Evolutionary conservation across 2,888 invertebrate species (phyloP), one percentile per base, ranked within the genome.

Genomic region (Perizoma affinitatum): DNA sequence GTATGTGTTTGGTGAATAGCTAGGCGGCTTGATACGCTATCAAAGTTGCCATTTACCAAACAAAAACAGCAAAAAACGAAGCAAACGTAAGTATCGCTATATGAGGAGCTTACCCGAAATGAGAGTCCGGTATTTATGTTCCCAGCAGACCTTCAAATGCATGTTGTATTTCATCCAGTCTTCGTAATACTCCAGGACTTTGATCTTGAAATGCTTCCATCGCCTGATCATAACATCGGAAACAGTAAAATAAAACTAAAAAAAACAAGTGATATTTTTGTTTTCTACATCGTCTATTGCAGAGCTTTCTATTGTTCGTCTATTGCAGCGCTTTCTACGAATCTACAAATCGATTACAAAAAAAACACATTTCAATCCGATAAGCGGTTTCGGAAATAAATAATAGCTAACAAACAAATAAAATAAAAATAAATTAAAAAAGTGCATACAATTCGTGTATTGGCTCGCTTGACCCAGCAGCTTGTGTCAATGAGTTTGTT

Each of bases 161-260:
- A 64, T 70, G 46, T 87, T 86, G 66, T 88, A 90, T 55, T 82
- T 86, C 4, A 58, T 60, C 90, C 90, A 91, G 58, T 89, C 88
- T 1, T 80, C 75, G 0, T 74, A 67, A 68, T 80, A 79, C 56
- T 83, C 82, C 48, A 80, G 68, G 3, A 90, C 76, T 71, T 84
- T 87, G 38, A 53, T 70, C 65, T 83, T 87, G 47, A 88, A 84
- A 70, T 84, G 72, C 44, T 64, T 73, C 90, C 88, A 88, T 8
- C 83, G 83, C 53, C 90, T 91, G 60, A 42, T 51, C 36, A 34
- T 5, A 53, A 34, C 40, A 49, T 33, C 11, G 35, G 4, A 8
- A 35, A 36, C 5, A 10, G 3, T 45, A 50, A 44, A 33, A 9
- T 53, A 50, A 44, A 8, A 10, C 54, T 49, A n/a, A 48, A 42